These are phyloP conservation scores for Tetraodon nigroviridis DNA, from an alignment of 2,113 vertebrate species.

Conservation along the genomic window DNA sequence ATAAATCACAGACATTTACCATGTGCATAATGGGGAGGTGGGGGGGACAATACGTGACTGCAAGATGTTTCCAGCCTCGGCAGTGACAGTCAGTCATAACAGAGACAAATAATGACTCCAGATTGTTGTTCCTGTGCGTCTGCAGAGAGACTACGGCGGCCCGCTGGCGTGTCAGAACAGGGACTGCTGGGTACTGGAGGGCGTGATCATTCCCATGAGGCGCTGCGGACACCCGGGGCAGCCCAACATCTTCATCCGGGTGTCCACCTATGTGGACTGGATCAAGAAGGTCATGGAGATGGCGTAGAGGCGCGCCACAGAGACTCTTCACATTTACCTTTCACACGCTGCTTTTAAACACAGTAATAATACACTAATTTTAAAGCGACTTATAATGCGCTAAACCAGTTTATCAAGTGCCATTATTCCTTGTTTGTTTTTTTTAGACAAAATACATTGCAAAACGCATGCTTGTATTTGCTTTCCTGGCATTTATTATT, in stretches of 20 bases:
- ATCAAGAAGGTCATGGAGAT: constrained; percentile 93
- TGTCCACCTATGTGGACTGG: constrained; percentile 92
- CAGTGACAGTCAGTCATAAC: constrained; percentile 68
- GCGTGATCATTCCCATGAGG: constrained; percentile 89
- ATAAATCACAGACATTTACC: constrained; percentile 52
- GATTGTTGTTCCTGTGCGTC: constrained; percentile 55
- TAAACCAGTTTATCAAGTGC: neutral
- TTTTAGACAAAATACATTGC: neutral
- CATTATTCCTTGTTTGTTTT: neutral
- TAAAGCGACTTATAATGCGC: constrained; percentile 8
- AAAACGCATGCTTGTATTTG: neutral
- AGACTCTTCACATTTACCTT: constrained; percentile 13
- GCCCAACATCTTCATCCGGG: constrained; percentile 87
- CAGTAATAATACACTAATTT: constrained; percentile 1
- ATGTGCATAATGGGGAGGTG: constrained; percentile 52
- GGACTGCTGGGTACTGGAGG: constrained; percentile 95
- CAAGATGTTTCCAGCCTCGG: constrained; percentile 60
- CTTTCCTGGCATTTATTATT: constrained; percentile 5
- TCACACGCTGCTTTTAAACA: constrained; percentile 16
- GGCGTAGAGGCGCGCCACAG: constrained; percentile 56
- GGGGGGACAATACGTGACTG: constrained; percentile 51
- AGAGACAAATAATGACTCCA: constrained; percentile 63
- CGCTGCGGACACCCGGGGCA: constrained; percentile 84
- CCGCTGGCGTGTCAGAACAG: constrained; percentile 88
- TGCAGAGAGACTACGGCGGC: constrained; percentile 91